Evolutionary conservation across 2,113 vertebrate genomes (phyloP), one percentile per base, ranked within the genome.

Genomic region (Sprattus sprattus): DNA sequence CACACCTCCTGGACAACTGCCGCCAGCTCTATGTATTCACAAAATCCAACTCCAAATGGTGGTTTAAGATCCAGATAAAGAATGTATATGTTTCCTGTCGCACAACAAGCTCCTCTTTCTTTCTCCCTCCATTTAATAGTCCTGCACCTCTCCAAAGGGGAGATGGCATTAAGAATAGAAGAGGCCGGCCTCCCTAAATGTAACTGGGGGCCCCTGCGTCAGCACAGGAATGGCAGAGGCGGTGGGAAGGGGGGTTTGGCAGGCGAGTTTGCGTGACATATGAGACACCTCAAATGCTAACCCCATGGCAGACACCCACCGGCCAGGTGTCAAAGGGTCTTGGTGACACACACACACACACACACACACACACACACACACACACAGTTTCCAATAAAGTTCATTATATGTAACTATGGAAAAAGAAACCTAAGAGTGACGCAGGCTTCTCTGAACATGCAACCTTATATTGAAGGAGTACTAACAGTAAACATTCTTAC

Each of bases 251-350:
- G 87, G 91, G 89, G 91, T 92, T 96, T 94, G 81, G 92, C 84
- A 85, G 83, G 83, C 85, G 90, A 89, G 89, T 90, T 91, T 92
- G 92, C 13, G 0, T 3, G 94, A 95, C 84, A 95, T 82, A 84
- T 93, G 95, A 97, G 95, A 97, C 91, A 91, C 89, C 92, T 89
- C 47, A 91, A 92, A 92, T 92, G 92, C 85, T 92, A 91, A 94
- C 91, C 93, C 92, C 83, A 86, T 60, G 84, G 86, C 86, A 85
- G 85, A 93, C 93, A 85, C 84, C 87, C 60, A 71, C 87, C 20
- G 92, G 85, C 60, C 92, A 89, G 90, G 92, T 96, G 94, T 94
- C 92, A 94, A 92, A 93, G 87, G 87, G 84, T 91, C 22, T 45
- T 44, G 47, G 75, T 46, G 45, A 50, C 46, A 7, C 82, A 82